A percentile compares a stretch with the other conserved stretches of the same genome.
These are phyloP conservation scores for Eupithecia pulchellata DNA, from an alignment of 2,888 invertebrate species.

Conservation along the genomic window DNA sequence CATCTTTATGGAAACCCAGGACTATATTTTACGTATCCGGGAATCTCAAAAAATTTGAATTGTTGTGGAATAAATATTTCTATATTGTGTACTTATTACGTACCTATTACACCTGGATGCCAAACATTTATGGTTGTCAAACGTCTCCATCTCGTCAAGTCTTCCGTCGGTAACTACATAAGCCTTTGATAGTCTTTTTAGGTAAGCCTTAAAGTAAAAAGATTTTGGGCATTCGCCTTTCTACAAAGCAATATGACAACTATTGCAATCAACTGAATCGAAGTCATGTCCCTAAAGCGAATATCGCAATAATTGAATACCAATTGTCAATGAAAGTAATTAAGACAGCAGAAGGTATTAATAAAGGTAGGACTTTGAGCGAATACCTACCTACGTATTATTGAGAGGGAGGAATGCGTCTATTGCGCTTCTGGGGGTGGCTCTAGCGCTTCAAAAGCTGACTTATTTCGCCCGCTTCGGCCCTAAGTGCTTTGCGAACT, in stretches of 20 bases:
- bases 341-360: constrained; percentile 56
- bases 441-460: neutral
- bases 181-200: too few species aligned
- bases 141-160: too few species aligned
- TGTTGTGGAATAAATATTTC: too few species aligned
- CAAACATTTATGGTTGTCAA: too few species aligned
- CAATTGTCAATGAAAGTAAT: constrained; percentile 34
- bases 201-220: too few species aligned
- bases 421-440: neutral
- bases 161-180: too few species aligned
- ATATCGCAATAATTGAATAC: constrained; percentile 63
- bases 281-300: neutral
- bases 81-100: too few species aligned
- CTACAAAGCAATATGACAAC: neutral
- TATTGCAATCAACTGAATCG: neutral
- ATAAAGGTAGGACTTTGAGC: constrained; percentile 30
- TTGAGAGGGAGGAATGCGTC: constrained; percentile 5
- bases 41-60: too few species aligned
- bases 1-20: too few species aligned
- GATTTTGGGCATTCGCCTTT: neutral
- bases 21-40: too few species aligned
- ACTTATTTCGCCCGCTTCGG: constrained; percentile 9
- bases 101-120: too few species aligned
- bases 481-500: constrained; percentile 10
- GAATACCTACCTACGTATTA: neutral